A percentile compares a stretch with the other conserved stretches of the same genome.
Evolutionary conservation across 2,797 vertebrate species (phyloP).

Genomic region (Poliocrania exsul): DNA sequence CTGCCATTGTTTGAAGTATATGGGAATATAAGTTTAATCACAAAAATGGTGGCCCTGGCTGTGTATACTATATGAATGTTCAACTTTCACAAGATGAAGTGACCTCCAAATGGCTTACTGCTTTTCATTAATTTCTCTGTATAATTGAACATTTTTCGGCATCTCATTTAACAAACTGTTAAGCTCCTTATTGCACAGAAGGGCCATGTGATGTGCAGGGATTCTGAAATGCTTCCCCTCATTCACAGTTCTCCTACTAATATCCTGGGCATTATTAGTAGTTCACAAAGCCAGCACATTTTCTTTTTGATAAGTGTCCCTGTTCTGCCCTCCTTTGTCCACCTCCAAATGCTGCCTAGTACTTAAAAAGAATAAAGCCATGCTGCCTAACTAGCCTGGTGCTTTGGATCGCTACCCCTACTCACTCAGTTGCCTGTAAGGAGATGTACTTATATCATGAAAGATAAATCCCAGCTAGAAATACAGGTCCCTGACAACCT

Average conservation of each 20-base stretch:
- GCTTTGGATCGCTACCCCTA: conserved; percentile 14
- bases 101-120: conserved; percentile 64
- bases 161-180: conserved; percentile 67
- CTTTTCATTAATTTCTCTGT: conserved; percentile 61
- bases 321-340: conserved; percentile 55
- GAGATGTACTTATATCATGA: conserved; percentile 65
- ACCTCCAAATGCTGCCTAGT: conserved; percentile 27
- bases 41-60: conserved; percentile 30
- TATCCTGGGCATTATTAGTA: conserved; percentile 34
- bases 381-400: conserved; percentile 41
- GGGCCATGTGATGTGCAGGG: conserved; percentile 37
- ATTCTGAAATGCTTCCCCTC: conserved; percentile 49
- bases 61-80: neutral
- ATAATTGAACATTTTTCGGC: conserved; percentile 57
- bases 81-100: conserved; percentile 48
- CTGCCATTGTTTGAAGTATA: conserved; percentile 59
- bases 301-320: conserved; percentile 45
- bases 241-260: conserved; percentile 31
- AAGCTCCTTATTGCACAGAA: conserved; percentile 65
- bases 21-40: conserved; percentile 32
- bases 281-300: conserved; percentile 55
- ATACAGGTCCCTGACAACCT: conserved; percentile 75
- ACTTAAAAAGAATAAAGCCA: conserved; percentile 43
- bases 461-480: conserved; percentile 77
- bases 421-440: conserved; percentile 38